phyloP scores from a whole-genome alignment of 2,888 invertebrate genomes.

The Pyrrhia umbra region DNA sequence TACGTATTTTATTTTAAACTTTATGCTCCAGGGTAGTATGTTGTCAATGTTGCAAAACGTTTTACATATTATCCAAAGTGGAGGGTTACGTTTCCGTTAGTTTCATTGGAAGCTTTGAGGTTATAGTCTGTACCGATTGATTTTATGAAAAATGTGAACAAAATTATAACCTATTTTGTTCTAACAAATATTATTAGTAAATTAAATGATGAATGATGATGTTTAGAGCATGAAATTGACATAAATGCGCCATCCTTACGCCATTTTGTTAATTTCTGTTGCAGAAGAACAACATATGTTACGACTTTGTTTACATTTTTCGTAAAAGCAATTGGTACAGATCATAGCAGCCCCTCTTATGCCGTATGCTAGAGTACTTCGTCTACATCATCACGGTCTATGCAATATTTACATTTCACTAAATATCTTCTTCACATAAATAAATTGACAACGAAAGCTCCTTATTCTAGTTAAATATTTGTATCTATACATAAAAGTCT shows the following conservation, averaged over 20 bases:
- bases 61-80: not conserved
- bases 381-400: conserved; percentile 58
- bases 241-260: too few species aligned
- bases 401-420: conserved; percentile 72
- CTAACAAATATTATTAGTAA: too few species aligned
- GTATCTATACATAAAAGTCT: conserved; percentile 70
- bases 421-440: conserved; percentile 73
- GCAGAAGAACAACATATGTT: too few species aligned
- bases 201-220: too few species aligned
- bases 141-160: too few species aligned
- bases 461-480: conserved; percentile 65
- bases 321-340: too few species aligned
- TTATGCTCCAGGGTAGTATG: conserved; percentile 22
- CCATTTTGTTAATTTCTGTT: too few species aligned
- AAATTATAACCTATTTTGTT: too few species aligned
- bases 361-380: conserved; percentile 57
- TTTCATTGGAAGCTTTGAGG: not conserved
- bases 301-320: too few species aligned
- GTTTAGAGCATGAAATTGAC: too few species aligned
- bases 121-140: too few species aligned
- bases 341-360: too few species aligned
- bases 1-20: conserved; percentile 52
- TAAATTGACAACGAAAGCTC: conserved; percentile 79
- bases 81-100: not conserved
- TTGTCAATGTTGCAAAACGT: conserved; percentile 53